Evolutionary conservation across 64 coral and sea anemone species (phyloP).

Genomic region (Trachythela sp.): DNA sequence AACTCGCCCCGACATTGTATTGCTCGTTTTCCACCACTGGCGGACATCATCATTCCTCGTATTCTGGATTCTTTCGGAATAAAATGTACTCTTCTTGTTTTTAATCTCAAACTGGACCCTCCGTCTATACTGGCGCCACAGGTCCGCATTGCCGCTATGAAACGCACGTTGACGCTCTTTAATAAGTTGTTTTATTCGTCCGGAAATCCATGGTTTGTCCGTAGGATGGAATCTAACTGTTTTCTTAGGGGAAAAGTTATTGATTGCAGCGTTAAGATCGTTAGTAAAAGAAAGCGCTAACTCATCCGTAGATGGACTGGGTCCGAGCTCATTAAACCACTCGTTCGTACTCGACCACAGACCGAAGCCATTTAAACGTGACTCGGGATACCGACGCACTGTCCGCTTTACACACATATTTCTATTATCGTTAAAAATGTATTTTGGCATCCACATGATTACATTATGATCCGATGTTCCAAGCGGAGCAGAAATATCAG

Average conservation of each 20-base stretch:
- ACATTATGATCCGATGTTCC: not conserved
- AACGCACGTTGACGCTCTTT: too few species aligned
- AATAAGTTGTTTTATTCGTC: constrained; percentile 44
- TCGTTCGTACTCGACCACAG: not conserved
- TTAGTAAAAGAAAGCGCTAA: not conserved
- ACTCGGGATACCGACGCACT: constrained; percentile 23
- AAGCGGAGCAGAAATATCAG: not conserved
- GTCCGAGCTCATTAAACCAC: constrained; percentile 30
- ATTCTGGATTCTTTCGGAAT: not conserved
- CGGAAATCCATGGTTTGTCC: constrained; percentile 49
- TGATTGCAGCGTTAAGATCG: constrained; percentile 14
- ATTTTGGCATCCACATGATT: not conserved
- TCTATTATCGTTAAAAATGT: not conserved
- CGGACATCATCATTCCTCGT: constrained; percentile 17
- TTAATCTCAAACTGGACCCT: constrained; percentile 17
- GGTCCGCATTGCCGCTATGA: not conserved
- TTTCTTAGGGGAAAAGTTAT: constrained; percentile 27
- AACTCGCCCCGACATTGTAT: too few species aligned
- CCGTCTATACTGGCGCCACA: constrained; percentile 27
- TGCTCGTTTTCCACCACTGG: not conserved
- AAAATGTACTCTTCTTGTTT: not conserved
- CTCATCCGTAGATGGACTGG: not conserved
- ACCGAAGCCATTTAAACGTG: constrained; percentile 13
- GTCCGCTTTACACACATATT: not conserved
- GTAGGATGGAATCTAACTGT: not conserved